Conservation (phyloP, 2,113 vertebrate genomes). For the Daphoenositta chrysoptera region DNA sequence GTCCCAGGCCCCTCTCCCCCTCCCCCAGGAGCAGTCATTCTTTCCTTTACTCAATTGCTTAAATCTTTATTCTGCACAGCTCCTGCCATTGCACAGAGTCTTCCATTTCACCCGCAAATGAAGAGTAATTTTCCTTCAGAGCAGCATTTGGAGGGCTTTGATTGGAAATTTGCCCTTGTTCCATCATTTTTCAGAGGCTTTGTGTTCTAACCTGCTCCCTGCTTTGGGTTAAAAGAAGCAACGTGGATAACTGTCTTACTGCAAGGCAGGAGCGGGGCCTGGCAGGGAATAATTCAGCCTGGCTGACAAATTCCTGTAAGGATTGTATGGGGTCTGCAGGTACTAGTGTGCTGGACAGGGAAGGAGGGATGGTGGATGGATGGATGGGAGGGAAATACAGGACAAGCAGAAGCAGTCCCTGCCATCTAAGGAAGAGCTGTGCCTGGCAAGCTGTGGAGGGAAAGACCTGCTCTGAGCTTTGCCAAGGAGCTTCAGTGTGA, state of each 20-base stretch:
- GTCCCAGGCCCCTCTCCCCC: background rate
- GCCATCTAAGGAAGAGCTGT: background rate
- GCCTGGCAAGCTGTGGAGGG: background rate
- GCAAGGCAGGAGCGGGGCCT: background rate
- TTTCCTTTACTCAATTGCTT: background rate
- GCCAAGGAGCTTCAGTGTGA: background rate
- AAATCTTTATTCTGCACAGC: background rate
- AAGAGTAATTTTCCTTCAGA: conserved; percentile 22
- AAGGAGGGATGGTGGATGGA: background rate
- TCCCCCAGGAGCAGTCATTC: background rate
- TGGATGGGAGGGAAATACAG: background rate
- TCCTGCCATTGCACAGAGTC: background rate
- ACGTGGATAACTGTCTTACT: background rate
- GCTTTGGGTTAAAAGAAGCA: background rate
- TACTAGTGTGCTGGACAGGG: background rate
- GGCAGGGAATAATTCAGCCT: background rate
- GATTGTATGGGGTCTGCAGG: background rate
- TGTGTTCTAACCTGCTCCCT: background rate
- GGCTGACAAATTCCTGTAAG: background rate
- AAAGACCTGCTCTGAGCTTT: background rate
- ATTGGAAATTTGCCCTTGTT: background rate
- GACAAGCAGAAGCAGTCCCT: background rate
- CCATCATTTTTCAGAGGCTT: conserved; percentile 2
- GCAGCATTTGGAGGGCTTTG: background rate
- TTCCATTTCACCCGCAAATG: background rate